Evolutionary conservation across 2,888 invertebrate genomes (phyloP).

Genomic region (Nebria brevicollis): DNA sequence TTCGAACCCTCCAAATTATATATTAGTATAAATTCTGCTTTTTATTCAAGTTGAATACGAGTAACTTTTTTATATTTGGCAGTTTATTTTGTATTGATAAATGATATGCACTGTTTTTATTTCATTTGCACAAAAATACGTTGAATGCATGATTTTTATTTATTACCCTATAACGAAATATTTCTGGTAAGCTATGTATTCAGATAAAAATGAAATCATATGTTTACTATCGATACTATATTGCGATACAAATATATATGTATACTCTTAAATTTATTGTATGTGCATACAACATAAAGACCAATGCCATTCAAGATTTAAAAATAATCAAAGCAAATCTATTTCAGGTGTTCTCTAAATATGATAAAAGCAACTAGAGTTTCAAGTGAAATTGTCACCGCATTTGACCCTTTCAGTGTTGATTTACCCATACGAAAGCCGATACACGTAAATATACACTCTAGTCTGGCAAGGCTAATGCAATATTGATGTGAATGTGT

Average conservation of each 20-base stretch:
- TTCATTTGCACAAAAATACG: neutral
- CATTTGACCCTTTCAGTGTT: neutral
- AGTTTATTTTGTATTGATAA: neutral
- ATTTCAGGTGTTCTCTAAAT: neutral
- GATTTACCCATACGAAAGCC: neutral
- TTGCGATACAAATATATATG: too few relatives aligned
- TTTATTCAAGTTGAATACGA: neutral
- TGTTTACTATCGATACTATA: too few relatives aligned
- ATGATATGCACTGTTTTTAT: neutral
- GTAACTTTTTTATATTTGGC: neutral
- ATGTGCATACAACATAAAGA: too few relatives aligned
- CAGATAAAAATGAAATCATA: too few relatives aligned
- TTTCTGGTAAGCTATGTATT: too few relatives aligned
- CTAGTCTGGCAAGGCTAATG: conserved; percentile 4
- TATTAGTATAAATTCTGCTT: neutral
- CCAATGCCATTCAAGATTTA: too few relatives aligned
- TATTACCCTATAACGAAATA: too few relatives aligned
- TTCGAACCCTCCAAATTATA: neutral
- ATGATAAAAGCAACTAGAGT: neutral
- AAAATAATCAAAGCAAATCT: neutral
- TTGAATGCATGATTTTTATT: too few relatives aligned
- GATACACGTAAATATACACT: conserved; percentile 1
- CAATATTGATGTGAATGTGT: conserved; percentile 25
- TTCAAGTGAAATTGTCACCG: conserved; percentile 3
- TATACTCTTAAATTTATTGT: too few relatives aligned